Conservation (phyloP, 2,797 vertebrate species). For the Rhincodon typus region DNA sequence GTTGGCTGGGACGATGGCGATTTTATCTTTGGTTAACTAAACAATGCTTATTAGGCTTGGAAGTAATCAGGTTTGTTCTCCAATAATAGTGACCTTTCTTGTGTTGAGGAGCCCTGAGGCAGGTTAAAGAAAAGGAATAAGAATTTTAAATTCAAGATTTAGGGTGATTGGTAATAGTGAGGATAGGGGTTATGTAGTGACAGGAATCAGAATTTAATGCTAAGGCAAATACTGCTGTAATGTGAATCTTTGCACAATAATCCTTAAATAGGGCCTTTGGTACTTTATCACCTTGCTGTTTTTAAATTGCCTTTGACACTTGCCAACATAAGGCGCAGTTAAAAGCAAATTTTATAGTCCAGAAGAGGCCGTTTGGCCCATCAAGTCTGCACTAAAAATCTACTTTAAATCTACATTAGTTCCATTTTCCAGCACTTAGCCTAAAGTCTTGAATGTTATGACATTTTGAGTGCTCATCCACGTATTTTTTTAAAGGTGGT, state of each 20-base stretch:
- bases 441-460: too few relatives aligned
- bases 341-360: neutral
- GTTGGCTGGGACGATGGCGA: too few relatives aligned
- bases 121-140: neutral
- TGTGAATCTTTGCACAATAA: neutral
- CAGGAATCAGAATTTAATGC: neutral
- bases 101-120: neutral
- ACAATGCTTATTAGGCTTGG: neutral
- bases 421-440: too few relatives aligned
- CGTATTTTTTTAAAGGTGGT: too few relatives aligned
- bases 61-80: neutral
- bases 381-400: too few relatives aligned
- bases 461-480: too few relatives aligned
- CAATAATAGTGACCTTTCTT: neutral
- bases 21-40: neutral
- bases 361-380: too few relatives aligned
- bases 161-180: neutral
- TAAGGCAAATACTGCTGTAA: neutral
- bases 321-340: neutral
- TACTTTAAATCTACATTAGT: too few relatives aligned
- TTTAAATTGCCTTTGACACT: neutral
- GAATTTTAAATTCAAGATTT: neutral
- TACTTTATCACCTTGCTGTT: neutral
- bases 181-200: neutral
- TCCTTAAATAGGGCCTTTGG: neutral